Conservation (phyloP, 2,888 invertebrate species). For the Hypena proboscidalis region DNA sequence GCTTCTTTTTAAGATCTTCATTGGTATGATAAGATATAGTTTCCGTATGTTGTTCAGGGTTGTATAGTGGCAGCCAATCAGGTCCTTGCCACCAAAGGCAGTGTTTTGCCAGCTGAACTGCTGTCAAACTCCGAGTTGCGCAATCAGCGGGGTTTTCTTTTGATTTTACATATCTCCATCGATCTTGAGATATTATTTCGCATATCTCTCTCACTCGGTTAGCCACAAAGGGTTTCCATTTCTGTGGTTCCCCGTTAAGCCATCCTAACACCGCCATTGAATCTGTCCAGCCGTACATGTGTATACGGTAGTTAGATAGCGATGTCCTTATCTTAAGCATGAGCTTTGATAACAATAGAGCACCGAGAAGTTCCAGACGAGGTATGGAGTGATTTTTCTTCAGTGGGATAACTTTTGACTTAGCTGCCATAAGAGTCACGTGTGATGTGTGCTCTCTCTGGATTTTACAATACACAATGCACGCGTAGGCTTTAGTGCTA, state of each 20-base stretch:
- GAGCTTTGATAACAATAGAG: slow-evolving; percentile 4
- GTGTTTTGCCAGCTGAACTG: too few relatives aligned
- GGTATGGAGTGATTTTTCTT: slow-evolving; percentile 5
- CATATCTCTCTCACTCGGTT: too few relatives aligned
- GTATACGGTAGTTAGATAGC: too few relatives aligned
- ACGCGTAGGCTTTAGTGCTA: slow-evolving; percentile 3
- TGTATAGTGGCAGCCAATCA: slow-evolving; percentile 1
- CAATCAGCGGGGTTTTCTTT: too few relatives aligned
- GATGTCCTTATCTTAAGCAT: not conserved
- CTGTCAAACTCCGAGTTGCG: too few relatives aligned
- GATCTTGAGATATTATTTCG: too few relatives aligned
- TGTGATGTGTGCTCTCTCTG: not conserved
- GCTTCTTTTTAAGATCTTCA: too few relatives aligned
- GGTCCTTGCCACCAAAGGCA: slow-evolving; percentile 9
- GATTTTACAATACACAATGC: not conserved
- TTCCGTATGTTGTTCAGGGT: too few relatives aligned
- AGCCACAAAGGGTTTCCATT: too few relatives aligned
- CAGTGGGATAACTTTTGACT: slow-evolving; percentile 7
- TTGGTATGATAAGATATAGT: too few relatives aligned
- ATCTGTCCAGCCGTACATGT: not conserved
- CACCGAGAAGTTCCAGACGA: slow-evolving; percentile 3
- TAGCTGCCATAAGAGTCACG: slow-evolving; percentile 4
- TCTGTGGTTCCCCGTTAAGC: too few relatives aligned
- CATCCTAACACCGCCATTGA: slow-evolving; percentile 5
- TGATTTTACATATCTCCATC: too few relatives aligned